Percentiles rank a stretch among this genome's conserved stretches.
Conservation (phyloP, 1,140 invertebrate species). For the Euglossa dilemma region DNA sequence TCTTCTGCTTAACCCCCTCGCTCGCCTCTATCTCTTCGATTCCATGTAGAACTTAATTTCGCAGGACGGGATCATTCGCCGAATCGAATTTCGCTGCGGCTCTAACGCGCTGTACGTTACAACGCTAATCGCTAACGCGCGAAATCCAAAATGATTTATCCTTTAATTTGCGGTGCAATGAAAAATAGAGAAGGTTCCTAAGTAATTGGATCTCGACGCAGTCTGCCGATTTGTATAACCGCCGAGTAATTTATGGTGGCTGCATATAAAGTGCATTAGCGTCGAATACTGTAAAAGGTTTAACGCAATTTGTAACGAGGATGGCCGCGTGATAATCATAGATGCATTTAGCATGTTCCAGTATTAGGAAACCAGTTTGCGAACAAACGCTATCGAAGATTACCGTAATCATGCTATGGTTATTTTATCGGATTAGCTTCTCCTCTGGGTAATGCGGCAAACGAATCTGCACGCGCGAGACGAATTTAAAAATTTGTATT, state of each 20-base stretch:
- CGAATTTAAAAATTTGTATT: background rate
- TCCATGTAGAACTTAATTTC: background rate
- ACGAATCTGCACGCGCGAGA: background rate
- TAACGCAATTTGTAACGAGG: slow-evolving; percentile 28
- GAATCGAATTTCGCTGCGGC: too few relatives aligned
- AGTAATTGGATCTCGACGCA: too few relatives aligned
- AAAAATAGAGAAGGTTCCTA: too few relatives aligned
- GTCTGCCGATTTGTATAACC: background rate
- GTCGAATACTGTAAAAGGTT: slow-evolving; percentile 27
- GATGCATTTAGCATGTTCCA: background rate
- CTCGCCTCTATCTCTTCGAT: background rate
- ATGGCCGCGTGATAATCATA: slow-evolving; percentile 6
- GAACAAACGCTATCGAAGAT: slow-evolving; percentile 31
- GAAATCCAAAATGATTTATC: too few relatives aligned
- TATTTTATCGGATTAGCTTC: slow-evolving; percentile 14
- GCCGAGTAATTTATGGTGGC: background rate
- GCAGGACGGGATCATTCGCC: background rate
- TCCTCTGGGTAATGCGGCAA: background rate
- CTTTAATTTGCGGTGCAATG: too few relatives aligned
- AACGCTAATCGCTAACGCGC: too few relatives aligned
- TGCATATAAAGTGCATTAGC: slow-evolving; percentile 26
- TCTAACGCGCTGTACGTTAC: too few relatives aligned
- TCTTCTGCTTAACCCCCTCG: background rate
- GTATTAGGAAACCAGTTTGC: slow-evolving; percentile 2
- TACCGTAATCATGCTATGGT: slow-evolving; percentile 5